Evolutionary conservation across 2,888 invertebrate species (phyloP).

Genomic region (Yponomeuta evonymella): DNA sequence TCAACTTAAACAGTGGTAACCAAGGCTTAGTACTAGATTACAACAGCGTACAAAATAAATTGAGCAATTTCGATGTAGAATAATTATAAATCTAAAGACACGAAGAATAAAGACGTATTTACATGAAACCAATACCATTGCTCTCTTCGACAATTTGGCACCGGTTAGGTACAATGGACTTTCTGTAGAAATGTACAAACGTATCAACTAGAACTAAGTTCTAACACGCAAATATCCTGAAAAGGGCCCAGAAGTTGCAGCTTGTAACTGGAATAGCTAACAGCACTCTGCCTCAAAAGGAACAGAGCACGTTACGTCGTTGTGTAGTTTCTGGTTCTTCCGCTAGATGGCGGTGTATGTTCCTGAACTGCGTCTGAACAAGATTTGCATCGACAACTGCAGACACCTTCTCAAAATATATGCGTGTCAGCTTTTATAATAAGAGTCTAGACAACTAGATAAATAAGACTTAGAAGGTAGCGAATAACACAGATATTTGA

Average conservation of each 20-base stretch:
- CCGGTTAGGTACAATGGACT: slow-evolving; percentile 68
- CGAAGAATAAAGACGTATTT: slow-evolving; percentile 5
- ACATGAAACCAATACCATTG: slow-evolving; percentile 14
- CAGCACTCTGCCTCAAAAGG: not conserved
- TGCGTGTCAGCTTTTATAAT: not conserved
- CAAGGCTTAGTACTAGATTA: not conserved
- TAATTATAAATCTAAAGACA: slow-evolving; percentile 4
- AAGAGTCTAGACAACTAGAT: slow-evolving; percentile 2
- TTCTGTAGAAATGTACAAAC: slow-evolving; percentile 45
- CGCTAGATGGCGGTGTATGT: not conserved
- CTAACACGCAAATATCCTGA: not conserved
- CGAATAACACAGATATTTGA: slow-evolving; percentile 65
- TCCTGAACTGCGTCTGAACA: not conserved
- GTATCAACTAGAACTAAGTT: slow-evolving; percentile 27
- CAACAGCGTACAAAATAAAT: slow-evolving; percentile 5
- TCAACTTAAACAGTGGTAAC: slow-evolving; percentile 15
- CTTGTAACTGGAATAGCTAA: not conserved
- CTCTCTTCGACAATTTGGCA: slow-evolving; percentile 44
- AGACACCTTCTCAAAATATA: not conserved
- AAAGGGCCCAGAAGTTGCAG: no score
- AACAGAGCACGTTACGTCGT: not conserved
- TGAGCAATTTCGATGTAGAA: slow-evolving; percentile 18
- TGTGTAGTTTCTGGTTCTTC: not conserved
- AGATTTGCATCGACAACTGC: not conserved
- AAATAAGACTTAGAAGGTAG: slow-evolving; percentile 45